Percentiles rank a stretch among this genome's conserved stretches.
Conservation (phyloP, 2,888 invertebrate genomes). For the Macrosoma leucophasiata region DNA sequence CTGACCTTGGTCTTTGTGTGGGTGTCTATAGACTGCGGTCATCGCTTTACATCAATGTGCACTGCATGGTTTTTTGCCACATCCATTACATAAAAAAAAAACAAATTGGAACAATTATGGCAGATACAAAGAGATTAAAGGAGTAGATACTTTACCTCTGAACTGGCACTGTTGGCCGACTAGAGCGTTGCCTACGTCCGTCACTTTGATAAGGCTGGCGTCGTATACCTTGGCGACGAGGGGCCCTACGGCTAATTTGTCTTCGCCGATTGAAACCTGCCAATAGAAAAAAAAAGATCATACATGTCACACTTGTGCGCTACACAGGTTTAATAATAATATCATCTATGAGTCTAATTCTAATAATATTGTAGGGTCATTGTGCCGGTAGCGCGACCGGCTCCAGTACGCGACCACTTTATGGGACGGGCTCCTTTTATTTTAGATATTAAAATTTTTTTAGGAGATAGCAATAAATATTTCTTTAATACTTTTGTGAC, state of each 20-base stretch:
- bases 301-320: slow-evolving; percentile 3
- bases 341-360: too few relatives aligned
- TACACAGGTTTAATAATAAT: slow-evolving; percentile 9
- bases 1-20: too few relatives aligned
- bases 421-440: too few relatives aligned
- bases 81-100: background rate
- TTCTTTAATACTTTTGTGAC: too few relatives aligned
- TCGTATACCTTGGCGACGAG: slow-evolving; percentile 96
- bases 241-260: slow-evolving; percentile 92
- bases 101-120: background rate
- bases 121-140: slow-evolving; percentile 8
- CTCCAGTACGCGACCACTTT: too few relatives aligned
- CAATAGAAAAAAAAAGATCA: slow-evolving; percentile 12
- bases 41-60: too few relatives aligned
- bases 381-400: too few relatives aligned
- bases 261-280: slow-evolving; percentile 85
- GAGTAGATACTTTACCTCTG: slow-evolving; percentile 78
- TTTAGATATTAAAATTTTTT: too few relatives aligned
- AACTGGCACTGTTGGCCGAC: slow-evolving; percentile 98
- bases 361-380: too few relatives aligned
- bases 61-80: slow-evolving; percentile 11
- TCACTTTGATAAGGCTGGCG: slow-evolving; percentile 93
- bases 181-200: slow-evolving; percentile 94
- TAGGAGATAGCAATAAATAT: too few relatives aligned
- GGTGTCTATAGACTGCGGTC: too few relatives aligned